phyloP scores from a whole-genome alignment of 2,113 vertebrate species.

The Apodemus sylvaticus region DNA sequence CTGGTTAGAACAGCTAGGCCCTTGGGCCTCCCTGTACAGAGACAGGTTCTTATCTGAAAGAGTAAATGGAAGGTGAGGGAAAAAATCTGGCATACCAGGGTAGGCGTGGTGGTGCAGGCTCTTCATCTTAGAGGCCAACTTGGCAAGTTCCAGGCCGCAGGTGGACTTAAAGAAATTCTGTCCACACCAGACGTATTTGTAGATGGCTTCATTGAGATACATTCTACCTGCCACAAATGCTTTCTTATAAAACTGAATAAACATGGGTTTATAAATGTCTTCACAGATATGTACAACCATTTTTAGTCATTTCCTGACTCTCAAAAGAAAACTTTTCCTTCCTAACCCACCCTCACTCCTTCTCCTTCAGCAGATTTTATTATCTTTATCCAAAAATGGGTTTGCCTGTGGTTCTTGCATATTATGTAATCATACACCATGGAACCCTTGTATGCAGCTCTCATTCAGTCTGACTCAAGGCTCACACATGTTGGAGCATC shows the following conservation, averaged over 20 bases:
- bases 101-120: neutral
- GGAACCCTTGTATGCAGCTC: neutral
- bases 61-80: slow-evolving; percentile 94
- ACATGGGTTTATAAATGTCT: neutral
- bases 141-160: neutral
- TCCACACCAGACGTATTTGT: neutral
- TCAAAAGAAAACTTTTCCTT: neutral
- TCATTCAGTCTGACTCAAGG: neutral
- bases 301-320: neutral
- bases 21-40: slow-evolving; percentile 93
- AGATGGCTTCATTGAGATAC: neutral
- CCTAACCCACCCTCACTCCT: neutral
- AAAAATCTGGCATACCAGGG: neutral
- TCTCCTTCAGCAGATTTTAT: neutral
- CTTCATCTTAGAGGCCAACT: neutral
- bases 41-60: slow-evolving; percentile 91
- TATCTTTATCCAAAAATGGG: neutral
- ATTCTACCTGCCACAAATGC: neutral
- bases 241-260: neutral
- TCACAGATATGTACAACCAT: neutral
- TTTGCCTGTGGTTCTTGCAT: neutral
- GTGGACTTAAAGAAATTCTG: neutral
- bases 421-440: neutral
- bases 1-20: slow-evolving; percentile 94
- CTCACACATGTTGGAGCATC: neutral